Base-by-base conservation (phyloP, 2,888 invertebrate species). In the Sepiola atlantica region DNA sequence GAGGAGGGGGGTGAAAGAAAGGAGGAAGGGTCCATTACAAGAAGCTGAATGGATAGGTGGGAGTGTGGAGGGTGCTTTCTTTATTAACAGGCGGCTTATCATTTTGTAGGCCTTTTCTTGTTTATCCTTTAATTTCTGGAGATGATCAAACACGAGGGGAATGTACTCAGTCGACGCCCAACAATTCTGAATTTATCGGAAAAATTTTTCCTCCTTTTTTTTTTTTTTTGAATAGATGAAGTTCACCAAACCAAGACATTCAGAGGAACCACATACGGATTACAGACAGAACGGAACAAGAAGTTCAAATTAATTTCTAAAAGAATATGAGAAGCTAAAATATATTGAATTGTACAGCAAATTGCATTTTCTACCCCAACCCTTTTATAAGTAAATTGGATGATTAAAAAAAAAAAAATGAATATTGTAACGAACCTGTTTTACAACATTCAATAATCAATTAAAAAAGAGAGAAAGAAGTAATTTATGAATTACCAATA, bases 71-170 rank as follows among this genome's bases (percentile, higher is more conserved):
- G 77, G 28, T 77, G 77, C 28, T 77, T 77, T 77, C 77, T 77
- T 77, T 18, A 77, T 77, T 77, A 77, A 77, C 32, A 77, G n/a
- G 77, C 77, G 32, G 77, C n/a, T 32, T 16, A 12, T 77, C n/a
- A n/a, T 77, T n/a, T 77, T 77, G n/a, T 14, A n/a, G 16, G 77
- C n/a, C n/a, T 32, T 77, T 32, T 77, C n/a, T 32, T 61, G 21
- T 61, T 77, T 77, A 4, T 4, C n/a, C n/a, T 16, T 77, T 77
- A n/a, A n/a, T 77, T 77, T 77, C 16, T 32, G 18, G n/a, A 77
- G 77, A 77, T 77, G 77, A 77, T 77, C 77, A 61, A 61, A 61
- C 77, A 77, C n/a, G 77, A 77, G n/a, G 77, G 77, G 77, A 77
- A 77, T 77, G 77, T 77, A 77, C n/a, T 77, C 77, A 77, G 77